Evolutionary conservation across 2,888 invertebrate genomes (phyloP).

Genomic region (Lordiphosa fenestrarum): DNA sequence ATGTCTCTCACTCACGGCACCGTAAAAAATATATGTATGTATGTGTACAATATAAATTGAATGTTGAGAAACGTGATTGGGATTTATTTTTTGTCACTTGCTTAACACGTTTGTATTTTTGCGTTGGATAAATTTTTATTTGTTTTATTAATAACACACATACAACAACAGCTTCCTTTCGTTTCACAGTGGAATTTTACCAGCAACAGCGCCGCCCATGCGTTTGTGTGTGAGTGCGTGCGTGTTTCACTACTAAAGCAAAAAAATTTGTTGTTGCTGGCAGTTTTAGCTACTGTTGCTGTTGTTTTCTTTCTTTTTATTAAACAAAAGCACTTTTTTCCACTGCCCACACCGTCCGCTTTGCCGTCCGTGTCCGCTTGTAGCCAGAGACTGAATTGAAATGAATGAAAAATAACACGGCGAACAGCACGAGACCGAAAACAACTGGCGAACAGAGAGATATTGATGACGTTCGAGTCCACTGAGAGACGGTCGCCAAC

Average conservation of each 20-base stretch:
- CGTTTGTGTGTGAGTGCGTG: conserved; percentile 17
- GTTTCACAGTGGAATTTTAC: conserved; percentile 71
- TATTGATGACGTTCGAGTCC: conserved; percentile 22
- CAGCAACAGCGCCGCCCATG: conserved; percentile 43
- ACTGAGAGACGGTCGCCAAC: conserved; percentile 14
- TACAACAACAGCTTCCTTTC: conserved; percentile 60
- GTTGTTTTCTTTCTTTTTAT: conserved; percentile 35
- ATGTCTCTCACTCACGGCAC: conserved; percentile 11
- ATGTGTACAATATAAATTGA: conserved; percentile 7
- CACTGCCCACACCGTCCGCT: conserved; percentile 57
- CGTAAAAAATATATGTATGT: conserved; percentile 4
- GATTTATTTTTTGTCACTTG: conserved; percentile 34
- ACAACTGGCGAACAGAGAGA: conserved; percentile 6
- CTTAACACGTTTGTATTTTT: conserved; percentile 56
- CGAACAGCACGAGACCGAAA: conserved; percentile 62
- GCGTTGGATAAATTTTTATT: conserved; percentile 39
- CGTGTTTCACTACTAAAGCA: conserved; percentile 37
- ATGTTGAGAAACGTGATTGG: conserved; percentile 66
- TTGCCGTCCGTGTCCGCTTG: conserved; percentile 52
- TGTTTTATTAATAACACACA: conserved; percentile 54
- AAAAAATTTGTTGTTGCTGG: conserved; percentile 47
- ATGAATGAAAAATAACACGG: conserved; percentile 73
- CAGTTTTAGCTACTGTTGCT: conserved; percentile 44
- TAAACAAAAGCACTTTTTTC: conserved; percentile 40
- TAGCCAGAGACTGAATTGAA: conserved; percentile 75